These are phyloP conservation scores for Pollimyrus isidori DNA, from an alignment of 2,113 vertebrate genomes.

Conservation along the genomic window DNA sequence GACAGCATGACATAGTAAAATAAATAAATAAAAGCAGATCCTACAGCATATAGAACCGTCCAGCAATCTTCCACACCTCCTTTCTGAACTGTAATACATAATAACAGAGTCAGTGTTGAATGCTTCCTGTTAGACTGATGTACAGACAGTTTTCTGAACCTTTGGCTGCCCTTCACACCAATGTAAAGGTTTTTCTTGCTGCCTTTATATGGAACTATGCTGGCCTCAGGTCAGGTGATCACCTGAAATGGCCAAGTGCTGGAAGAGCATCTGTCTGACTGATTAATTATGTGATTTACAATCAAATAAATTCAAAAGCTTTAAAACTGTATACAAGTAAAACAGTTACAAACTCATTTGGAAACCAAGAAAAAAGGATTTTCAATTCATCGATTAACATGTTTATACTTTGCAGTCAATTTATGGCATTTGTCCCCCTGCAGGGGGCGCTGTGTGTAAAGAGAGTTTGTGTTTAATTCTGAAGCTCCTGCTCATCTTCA, in stretches of 20 bases:
- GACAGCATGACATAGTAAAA: neutral
- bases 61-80: neutral
- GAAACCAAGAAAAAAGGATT: neutral
- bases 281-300: neutral
- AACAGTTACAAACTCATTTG: neutral
- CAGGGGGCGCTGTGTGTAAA: neutral
- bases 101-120: neutral
- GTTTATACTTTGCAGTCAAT: neutral
- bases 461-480: slow-evolving; percentile 61
- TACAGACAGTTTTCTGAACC: neutral
- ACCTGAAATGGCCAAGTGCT: neutral
- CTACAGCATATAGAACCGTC: neutral
- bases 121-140: neutral
- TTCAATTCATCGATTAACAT: neutral
- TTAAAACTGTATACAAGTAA: neutral
- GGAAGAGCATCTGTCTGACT: neutral
- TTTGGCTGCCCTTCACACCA: neutral
- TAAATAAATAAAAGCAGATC: neutral
- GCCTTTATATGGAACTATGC: neutral
- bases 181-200: neutral
- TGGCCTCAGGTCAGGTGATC: neutral
- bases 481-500: slow-evolving; percentile 73
- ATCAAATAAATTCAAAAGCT: neutral
- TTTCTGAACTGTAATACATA: neutral
- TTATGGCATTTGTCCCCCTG: neutral